A percentile compares a stretch with the other conserved stretches of the same genome.
Conservation (phyloP, 2,888 invertebrate species). For the Dione vanillae region DNA sequence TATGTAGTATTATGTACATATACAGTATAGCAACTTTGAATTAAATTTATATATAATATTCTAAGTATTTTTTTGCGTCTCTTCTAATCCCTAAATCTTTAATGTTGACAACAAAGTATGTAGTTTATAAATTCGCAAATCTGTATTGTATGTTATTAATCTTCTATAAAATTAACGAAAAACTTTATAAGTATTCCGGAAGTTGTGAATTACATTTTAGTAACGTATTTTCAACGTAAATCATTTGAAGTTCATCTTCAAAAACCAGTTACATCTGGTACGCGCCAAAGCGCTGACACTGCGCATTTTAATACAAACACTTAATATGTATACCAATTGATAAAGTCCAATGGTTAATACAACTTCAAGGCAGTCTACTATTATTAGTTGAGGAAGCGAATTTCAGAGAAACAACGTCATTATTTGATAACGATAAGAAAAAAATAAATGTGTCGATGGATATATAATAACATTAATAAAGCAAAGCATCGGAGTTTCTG, state of each 20-base stretch:
- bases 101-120: neutral
- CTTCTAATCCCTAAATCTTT: too few relatives aligned
- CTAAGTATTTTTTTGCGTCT: too few relatives aligned
- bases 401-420: constrained; percentile 26
- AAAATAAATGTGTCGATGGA: constrained; percentile 32
- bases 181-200: neutral
- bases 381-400: constrained; percentile 17
- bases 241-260: neutral
- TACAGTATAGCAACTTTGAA: too few relatives aligned
- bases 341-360: constrained; percentile 4
- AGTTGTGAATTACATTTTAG: neutral
- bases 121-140: neutral
- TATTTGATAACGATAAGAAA: constrained; percentile 41
- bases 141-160: neutral
- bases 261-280: constrained; percentile 50
- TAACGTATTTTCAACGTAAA: neutral
- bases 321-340: constrained; percentile 16
- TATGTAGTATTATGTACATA: neutral
- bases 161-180: neutral
- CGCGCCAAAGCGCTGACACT: constrained; percentile 37
- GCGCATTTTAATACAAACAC: constrained; percentile 27
- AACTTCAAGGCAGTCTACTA: constrained; percentile 7
- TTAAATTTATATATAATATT: too few relatives aligned
- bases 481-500: constrained; percentile 29
- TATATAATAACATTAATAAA: constrained; percentile 16